Conservation (phyloP, 2,888 invertebrate species). For the Napeogenes inachia region DNA sequence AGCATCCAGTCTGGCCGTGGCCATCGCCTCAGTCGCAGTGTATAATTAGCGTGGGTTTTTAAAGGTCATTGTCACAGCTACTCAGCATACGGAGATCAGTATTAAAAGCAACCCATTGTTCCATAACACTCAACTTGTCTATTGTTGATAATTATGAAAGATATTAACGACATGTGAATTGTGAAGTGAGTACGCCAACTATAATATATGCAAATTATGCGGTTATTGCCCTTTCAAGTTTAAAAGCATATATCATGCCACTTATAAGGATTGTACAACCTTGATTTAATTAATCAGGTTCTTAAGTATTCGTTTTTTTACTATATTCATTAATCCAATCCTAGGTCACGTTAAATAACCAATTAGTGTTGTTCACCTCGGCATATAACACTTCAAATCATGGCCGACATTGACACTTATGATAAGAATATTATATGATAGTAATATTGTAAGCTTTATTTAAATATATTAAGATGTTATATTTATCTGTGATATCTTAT, state of each 20-base stretch:
- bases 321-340: too few species aligned
- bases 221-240: too few species aligned
- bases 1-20: slow-evolving; percentile 58
- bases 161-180: slow-evolving; percentile 8
- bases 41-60: slow-evolving; percentile 75
- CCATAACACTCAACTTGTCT: slow-evolving; percentile 31
- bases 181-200: too few species aligned
- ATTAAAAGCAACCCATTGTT: slow-evolving; percentile 56
- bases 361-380: slow-evolving; percentile 4
- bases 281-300: too few species aligned
- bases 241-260: too few species aligned
- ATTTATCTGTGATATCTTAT: too few species aligned
- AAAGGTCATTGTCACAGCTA: slow-evolving; percentile 75
- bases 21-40: slow-evolving; percentile 51
- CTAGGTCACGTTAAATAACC: neutral
- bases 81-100: slow-evolving; percentile 40
- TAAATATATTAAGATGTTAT: too few species aligned
- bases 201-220: too few species aligned
- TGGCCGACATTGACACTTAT: slow-evolving; percentile 1
- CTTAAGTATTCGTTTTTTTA: too few species aligned
- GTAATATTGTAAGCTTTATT: neutral
- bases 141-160: slow-evolving; percentile 16
- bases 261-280: too few species aligned
- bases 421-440: neutral
- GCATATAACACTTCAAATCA: slow-evolving; percentile 4